Evolutionary conservation across 2,113 vertebrate genomes (phyloP).

Genomic region (Saccopteryx leptura): DNA sequence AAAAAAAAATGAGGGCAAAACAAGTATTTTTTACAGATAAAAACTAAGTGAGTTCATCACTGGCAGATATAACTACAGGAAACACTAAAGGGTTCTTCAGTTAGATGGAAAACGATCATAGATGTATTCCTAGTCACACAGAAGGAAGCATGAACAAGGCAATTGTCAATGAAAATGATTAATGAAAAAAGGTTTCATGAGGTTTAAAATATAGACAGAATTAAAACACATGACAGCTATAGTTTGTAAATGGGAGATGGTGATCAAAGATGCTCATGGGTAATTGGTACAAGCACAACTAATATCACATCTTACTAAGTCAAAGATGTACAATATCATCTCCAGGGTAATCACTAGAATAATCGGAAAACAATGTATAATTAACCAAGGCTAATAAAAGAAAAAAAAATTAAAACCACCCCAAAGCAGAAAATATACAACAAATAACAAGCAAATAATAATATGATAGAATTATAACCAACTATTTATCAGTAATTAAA

Average conservation of each 20-base stretch:
- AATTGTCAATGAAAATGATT: neutral
- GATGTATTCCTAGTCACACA: neutral
- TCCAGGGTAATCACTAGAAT: neutral
- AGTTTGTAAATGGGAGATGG: neutral
- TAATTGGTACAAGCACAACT: neutral
- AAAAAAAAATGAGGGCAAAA: neutral
- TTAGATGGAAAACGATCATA: neutral
- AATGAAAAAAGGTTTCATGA: neutral
- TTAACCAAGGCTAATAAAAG: neutral
- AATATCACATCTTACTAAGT: neutral
- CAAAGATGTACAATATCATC: neutral
- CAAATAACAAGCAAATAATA: neutral
- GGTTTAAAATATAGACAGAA: neutral
- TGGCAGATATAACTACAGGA: neutral
- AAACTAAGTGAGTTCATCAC: neutral
- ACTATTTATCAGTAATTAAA: neutral
- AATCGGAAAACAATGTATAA: neutral
- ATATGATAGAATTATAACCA: neutral
- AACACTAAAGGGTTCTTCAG: neutral
- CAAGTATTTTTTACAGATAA: neutral
- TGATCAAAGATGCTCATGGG: neutral
- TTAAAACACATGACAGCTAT: neutral
- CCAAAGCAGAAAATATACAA: neutral
- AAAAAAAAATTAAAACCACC: neutral
- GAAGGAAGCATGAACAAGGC: neutral